phyloP scores from a whole-genome alignment of 2,797 vertebrate species.

The Remorina albescens region DNA sequence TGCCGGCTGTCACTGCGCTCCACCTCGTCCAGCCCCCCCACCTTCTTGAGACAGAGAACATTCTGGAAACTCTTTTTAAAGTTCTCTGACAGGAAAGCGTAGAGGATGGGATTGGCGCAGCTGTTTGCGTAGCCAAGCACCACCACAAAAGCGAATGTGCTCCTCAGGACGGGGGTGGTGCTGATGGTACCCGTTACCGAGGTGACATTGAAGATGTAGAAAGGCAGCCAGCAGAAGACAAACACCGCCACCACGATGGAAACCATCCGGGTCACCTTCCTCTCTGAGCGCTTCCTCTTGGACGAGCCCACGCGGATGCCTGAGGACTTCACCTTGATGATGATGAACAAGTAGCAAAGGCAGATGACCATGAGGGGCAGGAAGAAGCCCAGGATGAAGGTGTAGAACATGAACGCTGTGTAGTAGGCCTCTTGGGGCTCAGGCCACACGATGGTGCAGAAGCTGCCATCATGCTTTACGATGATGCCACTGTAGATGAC shows the following conservation, averaged over 20 bases:
- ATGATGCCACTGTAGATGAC: slow-evolving; percentile 93
- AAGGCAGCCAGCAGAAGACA: slow-evolving; percentile 97
- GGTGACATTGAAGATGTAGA: slow-evolving; percentile 97
- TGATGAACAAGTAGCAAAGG: slow-evolving; percentile 96
- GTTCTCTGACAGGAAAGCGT: slow-evolving; percentile 97
- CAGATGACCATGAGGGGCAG: slow-evolving; percentile 95
- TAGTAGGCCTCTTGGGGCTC: slow-evolving; percentile 94
- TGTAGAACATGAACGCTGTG: slow-evolving; percentile 95
- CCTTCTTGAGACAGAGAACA: slow-evolving; percentile 93
- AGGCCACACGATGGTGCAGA: slow-evolving; percentile 97
- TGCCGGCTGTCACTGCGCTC: slow-evolving; percentile 94
- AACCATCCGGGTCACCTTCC: slow-evolving; percentile 97
- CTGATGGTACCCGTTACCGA: slow-evolving; percentile 91
- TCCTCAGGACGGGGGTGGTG: slow-evolving; percentile 92
- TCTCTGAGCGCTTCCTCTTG: slow-evolving; percentile 94
- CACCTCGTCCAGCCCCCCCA: slow-evolving; percentile 89
- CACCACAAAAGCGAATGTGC: slow-evolving; percentile 96
- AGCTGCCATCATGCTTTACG: slow-evolving; percentile 86
- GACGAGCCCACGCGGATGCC: slow-evolving; percentile 94
- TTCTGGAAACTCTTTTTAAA: slow-evolving; percentile 99
- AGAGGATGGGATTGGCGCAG: slow-evolving; percentile 97
- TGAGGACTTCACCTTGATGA: slow-evolving; percentile 94
- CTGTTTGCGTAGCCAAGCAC: slow-evolving; percentile 96
- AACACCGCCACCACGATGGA: slow-evolving; percentile 97
- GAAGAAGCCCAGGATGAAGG: slow-evolving; percentile 95